Evolutionary conservation across 2,797 vertebrate species (phyloP).

Genomic region (Anisognathus igniventris): DNA sequence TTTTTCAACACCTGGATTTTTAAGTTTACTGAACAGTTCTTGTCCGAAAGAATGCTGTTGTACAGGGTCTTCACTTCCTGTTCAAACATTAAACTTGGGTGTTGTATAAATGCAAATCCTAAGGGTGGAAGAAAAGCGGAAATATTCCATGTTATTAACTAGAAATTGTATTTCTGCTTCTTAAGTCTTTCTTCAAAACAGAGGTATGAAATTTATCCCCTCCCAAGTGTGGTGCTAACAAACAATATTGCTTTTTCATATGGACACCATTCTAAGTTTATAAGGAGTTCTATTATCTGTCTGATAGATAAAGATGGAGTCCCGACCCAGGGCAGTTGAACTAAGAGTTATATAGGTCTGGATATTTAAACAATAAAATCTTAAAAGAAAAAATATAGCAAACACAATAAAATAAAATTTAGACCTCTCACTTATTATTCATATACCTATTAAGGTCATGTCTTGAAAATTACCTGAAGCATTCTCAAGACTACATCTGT

Average conservation of each 20-base stretch:
- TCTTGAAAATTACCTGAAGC: neutral
- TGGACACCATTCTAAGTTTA: neutral
- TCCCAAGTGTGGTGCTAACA: neutral
- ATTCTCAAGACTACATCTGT: neutral
- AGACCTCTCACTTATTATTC: neutral
- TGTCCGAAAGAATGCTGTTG: no score
- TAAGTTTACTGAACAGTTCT: no score
- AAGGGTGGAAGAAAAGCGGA: slow-evolving; percentile 13
- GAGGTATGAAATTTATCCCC: neutral
- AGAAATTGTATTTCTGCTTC: neutral
- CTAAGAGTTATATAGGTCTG: neutral
- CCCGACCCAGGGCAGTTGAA: neutral
- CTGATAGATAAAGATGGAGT: neutral
- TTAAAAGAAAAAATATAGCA: neutral
- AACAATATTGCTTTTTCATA: neutral
- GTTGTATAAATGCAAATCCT: slow-evolving; percentile 68
- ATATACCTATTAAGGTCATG: neutral
- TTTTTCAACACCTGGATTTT: no score
- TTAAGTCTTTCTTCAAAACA: neutral
- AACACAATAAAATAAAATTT: neutral
- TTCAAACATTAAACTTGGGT: no score
- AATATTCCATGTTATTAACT: neutral
- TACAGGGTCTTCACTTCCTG: no score
- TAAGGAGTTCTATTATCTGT: neutral
- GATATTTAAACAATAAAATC: neutral